Evolutionary conservation across 92 coral and sea anemone species (phyloP), one percentile per base, ranked within the genome.

Genomic region (Bergia puertoricense): DNA sequence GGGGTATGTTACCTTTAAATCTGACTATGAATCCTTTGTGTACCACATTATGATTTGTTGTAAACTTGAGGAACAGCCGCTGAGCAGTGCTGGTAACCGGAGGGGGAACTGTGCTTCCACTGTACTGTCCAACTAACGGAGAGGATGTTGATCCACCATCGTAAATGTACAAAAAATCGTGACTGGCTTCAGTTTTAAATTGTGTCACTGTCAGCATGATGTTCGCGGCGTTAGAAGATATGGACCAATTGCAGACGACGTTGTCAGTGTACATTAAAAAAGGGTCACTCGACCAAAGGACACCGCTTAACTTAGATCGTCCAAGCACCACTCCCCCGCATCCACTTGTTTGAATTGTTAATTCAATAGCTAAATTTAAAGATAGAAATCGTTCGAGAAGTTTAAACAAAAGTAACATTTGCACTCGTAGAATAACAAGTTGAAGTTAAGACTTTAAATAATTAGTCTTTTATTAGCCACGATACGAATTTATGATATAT

Each of bases 71-170:
- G 40, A 22, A 23, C 38, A 69, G 30, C 40, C 10, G 36, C 5
- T 22, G 75, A 69, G 75, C 37, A 69, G 75, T 69, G 75, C 75
- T 69, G 2, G 75, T 69, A 69, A 14, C 75, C 3, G 75, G 38
- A 22, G 75, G 75, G 4, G 75, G 75, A 69, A 22, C 39, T 14
- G 39, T 3, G 37, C 5, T 69, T 18, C 75, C 75, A 18, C 75
- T 69, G 75, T 69, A 69, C 51, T 10, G 75, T 69, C 75, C 75
- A 69, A 69, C 4, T 14, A 69, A 23, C 75, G 10, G 37, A 18
- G 75, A 69, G 39, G 75, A 69, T 2, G 75, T 69, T 69, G 75
- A 69, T 69, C 38, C 75, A 22, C 75, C 75, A 23, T 69, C 75
- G 10, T 69, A 69, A 69, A 69, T 69, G 75, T 69, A n/a, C 75